Percentiles rank a stretch among this genome's conserved stretches.
Conservation (phyloP, 1,140 invertebrate species). For the Drosophila tani region DNA sequence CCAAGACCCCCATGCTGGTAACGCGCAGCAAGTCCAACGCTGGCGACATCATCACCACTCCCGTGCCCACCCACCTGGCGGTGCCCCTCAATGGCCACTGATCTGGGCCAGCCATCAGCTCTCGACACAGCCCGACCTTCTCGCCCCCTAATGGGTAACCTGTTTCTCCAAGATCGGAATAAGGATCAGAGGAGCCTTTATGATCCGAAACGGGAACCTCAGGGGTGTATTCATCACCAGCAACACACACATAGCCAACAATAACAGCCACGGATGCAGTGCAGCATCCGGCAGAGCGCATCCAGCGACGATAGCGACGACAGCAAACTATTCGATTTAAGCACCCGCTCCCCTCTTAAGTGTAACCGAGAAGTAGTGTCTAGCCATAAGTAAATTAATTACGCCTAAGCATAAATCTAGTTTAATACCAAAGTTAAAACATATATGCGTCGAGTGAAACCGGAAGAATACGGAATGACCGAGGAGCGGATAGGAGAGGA, state of each 20-base stretch:
- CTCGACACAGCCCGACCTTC: slow-evolving; percentile 34
- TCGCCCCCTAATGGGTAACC: neutral
- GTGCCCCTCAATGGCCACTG: slow-evolving; percentile 50
- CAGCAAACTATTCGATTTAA: slow-evolving; percentile 77
- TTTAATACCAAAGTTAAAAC: slow-evolving; percentile 81
- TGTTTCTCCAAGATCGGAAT: too few species aligned
- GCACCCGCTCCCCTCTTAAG: slow-evolving; percentile 59
- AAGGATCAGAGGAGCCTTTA: too few species aligned
- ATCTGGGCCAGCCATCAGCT: slow-evolving; percentile 25
- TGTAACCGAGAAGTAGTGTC: slow-evolving; percentile 62
- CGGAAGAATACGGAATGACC: neutral
- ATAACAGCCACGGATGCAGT: slow-evolving; percentile 15
- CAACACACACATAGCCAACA: slow-evolving; percentile 4
- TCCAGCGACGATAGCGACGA: slow-evolving; percentile 25
- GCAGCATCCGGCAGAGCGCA: slow-evolving; percentile 15
- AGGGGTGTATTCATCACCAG: slow-evolving; percentile 23
- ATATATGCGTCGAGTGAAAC: slow-evolving; percentile 43
- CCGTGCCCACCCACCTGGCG: slow-evolving; percentile 62
- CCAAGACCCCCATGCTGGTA: slow-evolving; percentile 88
- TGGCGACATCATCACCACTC: slow-evolving; percentile 87
- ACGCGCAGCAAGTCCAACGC: slow-evolving; percentile 87
- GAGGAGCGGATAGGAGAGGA: slow-evolving; percentile 1
- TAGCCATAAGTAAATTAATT: slow-evolving; percentile 82
- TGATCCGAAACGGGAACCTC: neutral
- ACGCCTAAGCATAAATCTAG: slow-evolving; percentile 80